Conservation (phyloP, 2,113 vertebrate species). For the Oryzias melastigma region DNA sequence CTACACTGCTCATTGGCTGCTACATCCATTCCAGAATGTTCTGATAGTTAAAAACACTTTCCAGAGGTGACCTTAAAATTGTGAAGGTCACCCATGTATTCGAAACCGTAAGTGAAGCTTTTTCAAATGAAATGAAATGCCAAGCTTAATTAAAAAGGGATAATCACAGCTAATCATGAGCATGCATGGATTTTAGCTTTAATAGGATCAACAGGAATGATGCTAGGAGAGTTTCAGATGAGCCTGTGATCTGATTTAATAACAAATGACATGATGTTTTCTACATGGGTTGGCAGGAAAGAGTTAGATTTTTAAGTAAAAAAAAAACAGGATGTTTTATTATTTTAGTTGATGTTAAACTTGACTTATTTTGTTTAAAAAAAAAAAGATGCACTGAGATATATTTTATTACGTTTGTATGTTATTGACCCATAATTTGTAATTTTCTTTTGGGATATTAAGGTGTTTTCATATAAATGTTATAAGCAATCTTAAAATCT, state of each 20-base stretch:
- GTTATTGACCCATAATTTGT: too few species aligned
- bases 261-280: not conserved
- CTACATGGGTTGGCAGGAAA: not conserved
- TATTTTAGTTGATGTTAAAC: too few species aligned
- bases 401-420: too few species aligned
- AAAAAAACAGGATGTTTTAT: too few species aligned
- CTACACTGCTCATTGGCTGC: too few species aligned
- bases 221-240: too few species aligned
- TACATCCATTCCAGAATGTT: not conserved
- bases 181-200: slow-evolving; percentile 39
- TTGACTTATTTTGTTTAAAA: too few species aligned
- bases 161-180: slow-evolving; percentile 38
- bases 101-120: slow-evolving; percentile 10
- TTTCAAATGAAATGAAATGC: slow-evolving; percentile 34
- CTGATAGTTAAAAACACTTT: not conserved
- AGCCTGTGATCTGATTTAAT: slow-evolving; percentile 22
- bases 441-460: too few species aligned
- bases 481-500: too few species aligned
- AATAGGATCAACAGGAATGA: slow-evolving; percentile 14
- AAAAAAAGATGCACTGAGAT: too few species aligned
- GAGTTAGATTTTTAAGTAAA: not conserved
- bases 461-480: too few species aligned
- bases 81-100: slow-evolving; percentile 20
- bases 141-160: slow-evolving; percentile 41
- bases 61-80: not conserved